These are phyloP conservation scores for Orycteropus afer DNA, from an alignment of 2,113 vertebrate genomes.

Conservation along the genomic window DNA sequence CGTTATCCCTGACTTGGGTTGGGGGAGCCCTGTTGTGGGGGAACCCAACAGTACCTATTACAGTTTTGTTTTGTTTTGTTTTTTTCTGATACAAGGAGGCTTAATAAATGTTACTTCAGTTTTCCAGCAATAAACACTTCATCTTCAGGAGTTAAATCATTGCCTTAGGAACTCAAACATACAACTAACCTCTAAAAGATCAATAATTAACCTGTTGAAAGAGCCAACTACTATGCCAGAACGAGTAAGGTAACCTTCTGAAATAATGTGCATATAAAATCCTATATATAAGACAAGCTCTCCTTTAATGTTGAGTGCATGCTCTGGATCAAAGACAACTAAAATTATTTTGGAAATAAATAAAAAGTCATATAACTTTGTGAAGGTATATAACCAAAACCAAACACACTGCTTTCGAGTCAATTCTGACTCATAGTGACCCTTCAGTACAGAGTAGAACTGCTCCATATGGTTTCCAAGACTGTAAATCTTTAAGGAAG, in stretches of 20 bases:
- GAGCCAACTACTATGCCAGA: background rate
- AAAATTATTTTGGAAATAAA: constrained; percentile 57
- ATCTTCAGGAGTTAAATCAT: background rate
- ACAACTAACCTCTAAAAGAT: background rate
- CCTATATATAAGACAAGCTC: constrained; percentile 23
- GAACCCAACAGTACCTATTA: constrained; percentile 26
- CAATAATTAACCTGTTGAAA: background rate
- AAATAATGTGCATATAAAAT: background rate
- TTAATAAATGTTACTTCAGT: constrained; percentile 56
- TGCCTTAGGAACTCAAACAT: constrained; percentile 14
- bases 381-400: too few relatives aligned
- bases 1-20: too few relatives aligned
- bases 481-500: too few relatives aligned
- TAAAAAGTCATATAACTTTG: constrained; percentile 30
- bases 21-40: too few relatives aligned
- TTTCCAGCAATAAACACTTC: constrained; percentile 27
- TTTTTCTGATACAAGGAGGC: background rate
- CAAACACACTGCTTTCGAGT: too few relatives aligned
- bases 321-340: constrained; percentile 17
- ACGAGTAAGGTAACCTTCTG: constrained; percentile 9
- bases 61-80: background rate
- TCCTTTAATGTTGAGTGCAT: constrained; percentile 29
- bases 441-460: too few relatives aligned
- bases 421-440: too few relatives aligned
- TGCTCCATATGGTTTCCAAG: too few relatives aligned